Base-by-base conservation (phyloP, 2,888 invertebrate species). In the Netelia fuscicornis region DNA sequence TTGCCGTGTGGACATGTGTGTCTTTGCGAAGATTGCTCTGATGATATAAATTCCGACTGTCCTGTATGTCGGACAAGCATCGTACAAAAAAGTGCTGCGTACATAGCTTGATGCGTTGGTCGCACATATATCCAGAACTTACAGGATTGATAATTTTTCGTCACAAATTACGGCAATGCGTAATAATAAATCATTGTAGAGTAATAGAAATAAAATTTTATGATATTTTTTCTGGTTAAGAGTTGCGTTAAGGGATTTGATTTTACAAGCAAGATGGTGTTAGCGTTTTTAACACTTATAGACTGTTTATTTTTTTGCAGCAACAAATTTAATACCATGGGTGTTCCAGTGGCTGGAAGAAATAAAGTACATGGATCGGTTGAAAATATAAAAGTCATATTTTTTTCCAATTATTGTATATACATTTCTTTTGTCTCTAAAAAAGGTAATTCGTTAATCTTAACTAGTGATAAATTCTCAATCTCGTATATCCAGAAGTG, bases 1-100 rank as follows among this genome's bases (percentile, higher is more conserved):
- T 94, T 98, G 85, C 97, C 98, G 0, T 98, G 98, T 93, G 98
- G 98, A 0, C 98, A 98, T 93, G 97, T 98, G 6, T 98, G 98
- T 90, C 94, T 98, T 42, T 98, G 98, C 92, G 97, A 97, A 92
- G 97, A 98, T 92, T 98, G 98, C 92, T 93, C 95, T 1, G 96
- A 96, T 86, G 96, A 96, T 90, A 97, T 98, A 81, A 94, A 94
- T 17, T 95, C 95, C 83, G 94, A 94, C 72, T 98, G 98, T 90
- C 98, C 98, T 0, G 95, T 98, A 44, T 98, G 98, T 93, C 95
- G 98, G 87, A 94, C 95, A 87, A 91, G 92, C 84, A 97, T 98
- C 85, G 94, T 95, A 44, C 95, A 96, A 71, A 96, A 96, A 93
- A 95, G 96, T 42, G 96, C 97, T 0, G 97, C 97, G 23, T 98